Base-by-base conservation (phyloP, 2,888 invertebrate genomes). In the Meteorus cinctellus region DNA sequence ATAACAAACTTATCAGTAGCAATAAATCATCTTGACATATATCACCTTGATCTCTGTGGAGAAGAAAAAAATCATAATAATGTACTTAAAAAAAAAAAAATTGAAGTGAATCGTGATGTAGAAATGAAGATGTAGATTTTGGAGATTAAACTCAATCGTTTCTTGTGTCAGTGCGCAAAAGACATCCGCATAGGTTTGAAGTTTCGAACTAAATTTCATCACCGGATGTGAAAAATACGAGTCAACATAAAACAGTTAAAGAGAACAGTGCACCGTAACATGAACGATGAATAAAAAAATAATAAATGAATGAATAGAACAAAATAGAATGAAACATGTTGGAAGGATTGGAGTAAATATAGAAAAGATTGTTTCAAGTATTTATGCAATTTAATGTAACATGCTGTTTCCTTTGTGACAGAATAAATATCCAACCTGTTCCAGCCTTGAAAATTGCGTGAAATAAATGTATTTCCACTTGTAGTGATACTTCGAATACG, bases 341-440 rank as follows among this genome's bases (percentile, higher is more conserved):
- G 8, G 19, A 19, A n/a, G 2, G n/a, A 34, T n/a, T 4, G 24
- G 41, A 59, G 19, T 59, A 59, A 55, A 29, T 29, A 34, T n/a
- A 59, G 55, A 83, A 86, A 73, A 86, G 85, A 86, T 86, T 87
- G 24, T 86, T 84, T 85, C 86, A 87, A 82, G 41, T 41, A 41
- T 41, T 41, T 41, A 41, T 41, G 41, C 8, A 10, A 41, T 41
- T 41, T 41, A 12, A 41, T 4, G 2, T 41, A 41, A 41, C 8
- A 12, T 12, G 41, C 8, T 41, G 12, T 41, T 48, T 48, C 19
- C 27, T 48, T 62, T 6, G 63, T 31, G 24, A 45, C 48, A 41
- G 19, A 29, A 62, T 19, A 41, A 27, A 41, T 27, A 41, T 60
- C 34, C 63, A 19, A 71, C 36, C 14, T 31, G 27, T 48, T 63